A percentile compares a stretch with the other conserved stretches of the same genome.
phyloP scores from a whole-genome alignment of 2,888 invertebrate species.

The Timema cristinae region DNA sequence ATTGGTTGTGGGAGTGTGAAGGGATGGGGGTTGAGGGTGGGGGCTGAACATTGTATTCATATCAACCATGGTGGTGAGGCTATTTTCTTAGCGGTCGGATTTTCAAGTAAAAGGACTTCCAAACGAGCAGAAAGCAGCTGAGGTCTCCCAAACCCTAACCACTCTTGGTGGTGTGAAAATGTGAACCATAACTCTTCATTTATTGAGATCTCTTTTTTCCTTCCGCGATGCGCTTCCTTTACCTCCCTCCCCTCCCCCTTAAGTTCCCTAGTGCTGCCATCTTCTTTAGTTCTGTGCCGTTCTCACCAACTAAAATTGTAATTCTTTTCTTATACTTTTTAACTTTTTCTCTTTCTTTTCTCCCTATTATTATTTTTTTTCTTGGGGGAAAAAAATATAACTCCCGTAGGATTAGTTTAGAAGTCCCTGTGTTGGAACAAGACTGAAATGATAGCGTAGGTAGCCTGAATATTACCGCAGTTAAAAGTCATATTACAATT shows the following conservation, averaged over 20 bases:
- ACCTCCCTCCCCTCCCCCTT: too few species aligned
- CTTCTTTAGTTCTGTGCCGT: too few species aligned
- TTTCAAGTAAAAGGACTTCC: constrained; percentile 10
- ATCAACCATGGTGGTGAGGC: neutral
- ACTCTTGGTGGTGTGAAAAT: constrained; percentile 21
- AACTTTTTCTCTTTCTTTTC: too few species aligned
- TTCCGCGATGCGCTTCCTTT: neutral
- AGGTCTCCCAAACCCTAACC: constrained; percentile 16
- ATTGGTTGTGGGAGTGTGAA: constrained; percentile 12
- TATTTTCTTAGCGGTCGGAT: constrained; percentile 20
- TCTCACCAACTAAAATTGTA: too few species aligned
- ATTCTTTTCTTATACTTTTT: too few species aligned
- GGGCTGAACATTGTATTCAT: neutral
- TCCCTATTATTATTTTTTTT: too few species aligned
- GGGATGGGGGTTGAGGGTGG: constrained; percentile 1
- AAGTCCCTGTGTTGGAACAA: too few species aligned
- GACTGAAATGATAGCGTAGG: too few species aligned
- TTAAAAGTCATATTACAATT: too few species aligned
- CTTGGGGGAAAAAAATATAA: neutral
- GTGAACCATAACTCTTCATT: constrained; percentile 33
- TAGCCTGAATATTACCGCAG: too few species aligned
- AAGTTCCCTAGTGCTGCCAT: too few species aligned
- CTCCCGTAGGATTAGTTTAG: constrained; percentile 13
- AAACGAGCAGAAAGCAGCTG: constrained; percentile 24
- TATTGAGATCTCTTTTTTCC: constrained; percentile 24